Evolutionary conservation across 2,113 vertebrate species (phyloP), one percentile per base, ranked within the genome.

Genomic region (Oryzias melastigma): DNA sequence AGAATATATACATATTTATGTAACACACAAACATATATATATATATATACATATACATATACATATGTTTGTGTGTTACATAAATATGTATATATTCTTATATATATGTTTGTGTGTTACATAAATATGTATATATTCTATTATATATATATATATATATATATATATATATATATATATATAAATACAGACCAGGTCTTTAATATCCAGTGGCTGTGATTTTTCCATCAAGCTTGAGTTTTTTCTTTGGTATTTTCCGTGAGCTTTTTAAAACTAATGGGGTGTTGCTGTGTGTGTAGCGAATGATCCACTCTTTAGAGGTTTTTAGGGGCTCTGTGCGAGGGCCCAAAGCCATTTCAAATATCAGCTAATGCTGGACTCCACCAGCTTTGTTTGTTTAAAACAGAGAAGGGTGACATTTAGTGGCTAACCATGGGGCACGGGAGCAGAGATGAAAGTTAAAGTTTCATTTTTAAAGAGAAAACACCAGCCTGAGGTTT

Each of bases 371-470:
- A 88, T 86, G 70, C 78, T 78, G 84, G 78, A 82, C 80, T 87
- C 75, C 49, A 73, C 70, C 68, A 65, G 68, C 70, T 80, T 65
- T 89, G 87, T 89, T 90, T 89, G 82, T 88, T 89, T 89, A 90
- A 75, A 85, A 89, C 66, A 82, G 82, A 48, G 77, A 57, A 78
- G 80, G 83, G 79, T 81, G 84, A 85, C 84, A 85, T 86, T 90
- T 89, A 87, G 88, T 66, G 87, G 88, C 82, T 84, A 83, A 87
- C 87, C 87, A 4, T 80, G 78, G 77, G 81, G 82, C 80, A 71
- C 82, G 74, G 63, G 75, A 75, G 75, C 47, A 76, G 81, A 86
- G 80, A 86, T 88, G 77, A 90, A 91, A 88, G 83, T 58, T 58
- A 86, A 89, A 84, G 73, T 87, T 83, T 83, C 71, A 15, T 80